Base-by-base conservation (phyloP, 1,140 invertebrate species). In the Chironomus striatipennis region DNA sequence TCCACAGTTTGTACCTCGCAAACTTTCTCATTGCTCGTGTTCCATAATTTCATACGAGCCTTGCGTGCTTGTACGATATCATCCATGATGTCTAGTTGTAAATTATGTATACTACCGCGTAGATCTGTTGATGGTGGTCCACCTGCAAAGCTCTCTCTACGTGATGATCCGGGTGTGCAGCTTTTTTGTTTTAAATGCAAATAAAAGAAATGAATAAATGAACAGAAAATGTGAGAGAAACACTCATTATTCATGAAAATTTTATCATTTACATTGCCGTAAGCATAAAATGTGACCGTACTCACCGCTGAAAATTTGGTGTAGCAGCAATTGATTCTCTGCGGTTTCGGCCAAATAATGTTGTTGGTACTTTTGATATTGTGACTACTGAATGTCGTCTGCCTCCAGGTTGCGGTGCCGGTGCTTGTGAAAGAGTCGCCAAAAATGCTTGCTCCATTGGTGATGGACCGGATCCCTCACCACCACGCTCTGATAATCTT, bases 1-100 rank as follows among this genome's bases (percentile, higher is more conserved):
- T 92, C 90, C 2, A 92, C 78, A 0, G 90, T 88, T 77, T 92
- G 90, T 1, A 93, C 89, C 80, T 93, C 92, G 79, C 91, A 92
- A 0, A 93, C 88, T 75, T 89, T 88, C 80, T 94, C 91, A 75
- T 86, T 89, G 73, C 90, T 89, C 2, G 90, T 93, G 73, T 90
- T 91, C 89, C 91, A 93, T 79, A 94, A 87, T 81, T 91, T 92
- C 85, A 93, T 88, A 67, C 81, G 80, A 1, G 80, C 92, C 85
- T 93, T 93, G 64, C 90, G 85, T 0, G 90, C 89, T 79, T 91
- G 91, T 20, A 93, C 88, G 47, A 94, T 93, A 78, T 93, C 91
- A 77, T 93, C 92, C 91, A 94, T 93, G 75, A 93, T 93, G 78
- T 94, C 92, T 74, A 93, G 83, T 78, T 93, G 91, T 18, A 93